Percentiles rank a stretch among this genome's conserved stretches.
Evolutionary conservation across 2,113 vertebrate species (phyloP).

Genomic region (Nyctereutes procyonoides): DNA sequence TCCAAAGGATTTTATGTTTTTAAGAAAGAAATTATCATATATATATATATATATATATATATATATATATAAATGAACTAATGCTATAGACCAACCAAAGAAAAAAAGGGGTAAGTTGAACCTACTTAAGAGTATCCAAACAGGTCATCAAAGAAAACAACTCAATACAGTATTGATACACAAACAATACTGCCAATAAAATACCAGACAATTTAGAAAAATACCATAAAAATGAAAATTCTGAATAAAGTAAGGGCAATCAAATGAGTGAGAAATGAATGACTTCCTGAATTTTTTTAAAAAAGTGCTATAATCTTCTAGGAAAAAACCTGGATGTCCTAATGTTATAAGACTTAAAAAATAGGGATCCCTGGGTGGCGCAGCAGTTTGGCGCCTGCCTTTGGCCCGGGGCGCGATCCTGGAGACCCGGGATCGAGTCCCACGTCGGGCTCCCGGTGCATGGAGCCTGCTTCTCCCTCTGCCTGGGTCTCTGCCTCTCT

Average conservation of each 20-base stretch:
- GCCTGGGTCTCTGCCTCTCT: too few relatives aligned
- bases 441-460: too few relatives aligned
- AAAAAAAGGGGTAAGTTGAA: conserved; percentile 20
- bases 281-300: neutral
- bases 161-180: neutral
- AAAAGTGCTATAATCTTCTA: neutral
- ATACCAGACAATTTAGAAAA: neutral
- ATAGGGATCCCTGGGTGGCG: too few relatives aligned
- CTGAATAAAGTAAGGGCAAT: neutral
- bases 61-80: neutral
- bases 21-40: neutral
- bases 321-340: neutral
- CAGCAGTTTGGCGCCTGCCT: too few relatives aligned
- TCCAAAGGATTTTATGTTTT: neutral
- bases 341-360: neutral
- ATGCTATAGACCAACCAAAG: neutral
- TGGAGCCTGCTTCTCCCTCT: too few relatives aligned
- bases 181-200: neutral
- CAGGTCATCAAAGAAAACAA: neutral
- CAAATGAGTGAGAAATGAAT: conserved; percentile 18
- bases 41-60: neutral
- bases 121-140: neutral
- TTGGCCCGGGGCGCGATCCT: too few relatives aligned
- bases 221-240: neutral
- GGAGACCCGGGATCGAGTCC: too few relatives aligned